Evolutionary conservation across 2,113 vertebrate species (phyloP), one percentile per base, ranked within the genome.

Genomic region (Merops nubicus): DNA sequence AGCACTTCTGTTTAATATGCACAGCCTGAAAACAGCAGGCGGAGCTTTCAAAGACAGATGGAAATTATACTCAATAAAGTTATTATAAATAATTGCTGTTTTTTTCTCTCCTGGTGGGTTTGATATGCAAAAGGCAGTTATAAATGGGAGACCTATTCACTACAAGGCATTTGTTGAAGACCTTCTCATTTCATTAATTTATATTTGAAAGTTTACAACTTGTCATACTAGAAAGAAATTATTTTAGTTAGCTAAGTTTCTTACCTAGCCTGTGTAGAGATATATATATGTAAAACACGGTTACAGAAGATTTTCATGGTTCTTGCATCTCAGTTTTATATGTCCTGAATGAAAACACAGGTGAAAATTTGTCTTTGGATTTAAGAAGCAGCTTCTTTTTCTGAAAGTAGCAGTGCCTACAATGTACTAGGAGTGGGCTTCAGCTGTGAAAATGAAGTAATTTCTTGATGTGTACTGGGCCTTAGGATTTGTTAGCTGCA

Each of bases 31-130:
- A 97, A 82, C 92, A 88, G 93, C 88, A 69, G 91, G 92, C 53
- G 47, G 54, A 96, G 92, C 95, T 98, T 97, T 97, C 96, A 98
- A 94, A 97, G 93, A 96, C 67, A 92, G 93, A 94, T 57, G 94
- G 74, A 98, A 98, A 98, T 98, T 97, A 98, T 93, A 97, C 90
- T 85, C 91, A 97, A 97, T 97, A 97, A 97, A 97, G 95, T 98
- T 98, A 98, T 97, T 98, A 97, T 95, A 93, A 97, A 95, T 98
- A 98, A 98, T 97, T 97, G 97, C 96, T 95, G 68, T 85, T 94
- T 95, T 95, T 96, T 96, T 88, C 29, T 94, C 82, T 96, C 82
- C 56, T 85, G 29, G 84, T 54, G 85, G 84, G 70, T 85, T 96
- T 91, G 82, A 93, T 96, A 91, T 63, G 75, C 74, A 65, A 87